Evolutionary conservation across 1,140 invertebrate genomes (phyloP).

Genomic region (Eulimnadia texana): DNA sequence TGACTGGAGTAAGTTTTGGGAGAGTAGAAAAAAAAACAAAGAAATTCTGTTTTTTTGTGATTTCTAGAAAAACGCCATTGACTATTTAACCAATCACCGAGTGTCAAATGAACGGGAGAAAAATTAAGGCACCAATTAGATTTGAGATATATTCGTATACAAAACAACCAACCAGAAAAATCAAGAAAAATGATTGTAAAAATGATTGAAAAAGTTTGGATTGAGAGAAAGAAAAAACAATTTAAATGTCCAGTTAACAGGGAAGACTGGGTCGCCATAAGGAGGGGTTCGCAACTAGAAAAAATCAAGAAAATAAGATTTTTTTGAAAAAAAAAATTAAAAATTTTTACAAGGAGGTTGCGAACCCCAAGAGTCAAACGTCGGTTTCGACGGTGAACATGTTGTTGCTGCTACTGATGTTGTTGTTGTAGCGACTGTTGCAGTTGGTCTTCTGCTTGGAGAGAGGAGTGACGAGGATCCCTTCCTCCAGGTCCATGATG

Average conservation of each 20-base stretch:
- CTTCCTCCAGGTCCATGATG: constrained; percentile 88
- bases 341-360: neutral
- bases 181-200: neutral
- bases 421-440: constrained; percentile 75
- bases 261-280: neutral
- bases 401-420: constrained; percentile 72
- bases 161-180: too few relatives aligned
- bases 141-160: too few relatives aligned
- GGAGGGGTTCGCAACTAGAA: neutral
- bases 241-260: neutral
- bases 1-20: neutral
- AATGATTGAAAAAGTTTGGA: too few relatives aligned
- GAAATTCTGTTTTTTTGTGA: too few relatives aligned
- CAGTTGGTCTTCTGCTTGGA: constrained; percentile 62
- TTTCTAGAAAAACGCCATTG: too few relatives aligned
- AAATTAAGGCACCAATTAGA: neutral
- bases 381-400: constrained; percentile 88
- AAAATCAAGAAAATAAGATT: neutral
- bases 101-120: neutral
- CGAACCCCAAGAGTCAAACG: constrained; percentile 56
- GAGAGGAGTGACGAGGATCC: constrained; percentile 57
- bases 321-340: neutral
- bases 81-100: too few relatives aligned
- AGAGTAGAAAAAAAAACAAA: neutral
- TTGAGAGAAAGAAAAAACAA: too few relatives aligned